Conservation (phyloP, 2,797 vertebrate genomes). For the Perodicticus potto region DNA sequence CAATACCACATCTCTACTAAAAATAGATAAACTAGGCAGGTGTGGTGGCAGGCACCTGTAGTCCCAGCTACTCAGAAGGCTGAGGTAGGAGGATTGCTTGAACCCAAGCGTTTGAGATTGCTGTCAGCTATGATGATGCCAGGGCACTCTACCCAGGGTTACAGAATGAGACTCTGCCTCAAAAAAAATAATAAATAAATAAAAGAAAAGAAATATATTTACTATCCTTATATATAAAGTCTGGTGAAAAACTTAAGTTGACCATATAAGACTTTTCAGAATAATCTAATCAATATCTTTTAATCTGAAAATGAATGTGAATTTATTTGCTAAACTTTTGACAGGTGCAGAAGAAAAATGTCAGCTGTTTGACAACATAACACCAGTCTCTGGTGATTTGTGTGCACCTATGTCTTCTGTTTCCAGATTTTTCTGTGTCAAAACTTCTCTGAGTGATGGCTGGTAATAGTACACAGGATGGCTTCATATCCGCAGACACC, state of each 20-base stretch:
- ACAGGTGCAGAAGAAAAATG: not conserved
- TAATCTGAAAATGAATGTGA: not conserved
- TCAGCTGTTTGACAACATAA: not conserved
- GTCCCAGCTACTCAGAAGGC: too few relatives aligned
- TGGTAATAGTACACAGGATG: not conserved
- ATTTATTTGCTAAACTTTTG: conserved; percentile 5
- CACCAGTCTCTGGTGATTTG: not conserved
- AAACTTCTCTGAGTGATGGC: not conserved
- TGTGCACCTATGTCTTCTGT: not conserved
- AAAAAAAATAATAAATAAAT: too few relatives aligned
- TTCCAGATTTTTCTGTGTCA: not conserved
- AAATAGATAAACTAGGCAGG: too few relatives aligned
- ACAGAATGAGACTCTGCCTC: too few relatives aligned
- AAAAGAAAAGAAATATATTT: too few relatives aligned
- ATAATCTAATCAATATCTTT: not conserved
- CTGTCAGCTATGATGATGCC: too few relatives aligned
- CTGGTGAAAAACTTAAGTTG: not conserved
- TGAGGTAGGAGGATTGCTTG: too few relatives aligned
- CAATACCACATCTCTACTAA: too few relatives aligned
- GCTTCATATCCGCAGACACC: conserved; percentile 2
- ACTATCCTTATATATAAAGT: not conserved
- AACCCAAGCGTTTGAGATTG: too few relatives aligned
- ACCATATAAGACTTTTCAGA: not conserved
- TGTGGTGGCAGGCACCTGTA: too few relatives aligned
- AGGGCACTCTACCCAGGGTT: too few relatives aligned